Base-by-base conservation (phyloP, 1,140 invertebrate species). In the Parasteatoda tepidariorum region DNA sequence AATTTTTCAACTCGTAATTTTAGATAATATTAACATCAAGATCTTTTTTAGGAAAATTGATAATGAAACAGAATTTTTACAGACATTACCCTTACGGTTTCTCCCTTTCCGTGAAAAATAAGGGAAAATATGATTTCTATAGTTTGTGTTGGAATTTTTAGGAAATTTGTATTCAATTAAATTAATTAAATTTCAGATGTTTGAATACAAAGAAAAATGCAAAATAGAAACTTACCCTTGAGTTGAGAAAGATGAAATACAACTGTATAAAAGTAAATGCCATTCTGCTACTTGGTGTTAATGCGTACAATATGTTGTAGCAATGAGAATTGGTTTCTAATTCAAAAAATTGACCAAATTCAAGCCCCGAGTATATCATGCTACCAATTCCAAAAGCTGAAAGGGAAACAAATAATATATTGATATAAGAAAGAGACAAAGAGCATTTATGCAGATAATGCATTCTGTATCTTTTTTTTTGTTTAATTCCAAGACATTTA, bases 231-330 rank as follows among this genome's bases (percentile, higher is more conserved):
- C 84, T 75, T 73, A 86, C 86, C 61, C 86, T 67, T 87, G 96
- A 95, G 89, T 97, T 97, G 22, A 97, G 91, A 90, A 98, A 98
- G 88, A 98, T 97, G 90, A 97, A 98, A 89, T 97, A 97, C 92
- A 97, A 96, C 89, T 98, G 96, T 86, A 97, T 94, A 88, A 98
- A 96, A 85, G 96, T 97, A 90, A 98, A 97, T 67, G 94, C 93
- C 94, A 97, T 96, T 84, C 96, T 90, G 0, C 94, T 94, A 5
- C 94, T 93, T 0, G 96, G 96, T 0, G 95, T 96, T 6, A 97
- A 88, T 0, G 94, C 95, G 38, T 96, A 90, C 87, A 97, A 91
- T 18, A 96, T 93, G 87, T 95, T 96, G 88, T 95, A 93, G 87
- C 96, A 97, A 85, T 95, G 94, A 15, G 94, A 94, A 86, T 95